Conservation (phyloP, 2,797 vertebrate species). For the Garrulus glandarius region DNA sequence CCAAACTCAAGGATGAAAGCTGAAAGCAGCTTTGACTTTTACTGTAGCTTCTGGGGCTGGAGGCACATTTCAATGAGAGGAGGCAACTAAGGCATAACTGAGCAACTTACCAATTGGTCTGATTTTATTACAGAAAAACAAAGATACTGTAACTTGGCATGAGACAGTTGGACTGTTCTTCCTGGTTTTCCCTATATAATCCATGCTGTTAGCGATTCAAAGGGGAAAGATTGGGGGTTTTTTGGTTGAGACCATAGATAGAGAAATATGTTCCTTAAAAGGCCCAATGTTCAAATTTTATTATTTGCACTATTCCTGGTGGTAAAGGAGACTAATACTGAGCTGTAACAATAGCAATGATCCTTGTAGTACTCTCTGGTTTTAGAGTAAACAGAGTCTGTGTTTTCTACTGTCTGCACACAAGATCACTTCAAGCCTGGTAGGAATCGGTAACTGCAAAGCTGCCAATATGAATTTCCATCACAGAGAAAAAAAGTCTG, state of each 20-base stretch:
- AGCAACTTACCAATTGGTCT: neutral
- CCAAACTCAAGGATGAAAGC: neutral
- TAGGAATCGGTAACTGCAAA: neutral
- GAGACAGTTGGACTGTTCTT: neutral
- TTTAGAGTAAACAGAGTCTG: neutral
- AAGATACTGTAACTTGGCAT: neutral
- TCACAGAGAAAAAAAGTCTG: neutral
- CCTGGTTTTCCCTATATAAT: neutral
- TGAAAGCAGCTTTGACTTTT: neutral
- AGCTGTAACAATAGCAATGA: neutral
- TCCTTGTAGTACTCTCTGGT: neutral
- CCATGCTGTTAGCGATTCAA: neutral
- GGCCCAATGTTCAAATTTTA: neutral
- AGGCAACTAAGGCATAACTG: neutral
- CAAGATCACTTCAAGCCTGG: neutral
- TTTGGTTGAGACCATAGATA: neutral
- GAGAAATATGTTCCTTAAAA: neutral
- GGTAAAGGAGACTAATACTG: neutral
- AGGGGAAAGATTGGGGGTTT: neutral
- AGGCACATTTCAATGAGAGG: neutral
- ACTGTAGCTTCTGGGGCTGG: neutral
- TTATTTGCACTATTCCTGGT: neutral
- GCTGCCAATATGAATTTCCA: neutral
- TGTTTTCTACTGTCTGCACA: neutral
- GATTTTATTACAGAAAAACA: neutral